These are phyloP conservation scores for Aotus griseimembra DNA, from an alignment of 2,797 vertebrate genomes.

Conservation along the genomic window DNA sequence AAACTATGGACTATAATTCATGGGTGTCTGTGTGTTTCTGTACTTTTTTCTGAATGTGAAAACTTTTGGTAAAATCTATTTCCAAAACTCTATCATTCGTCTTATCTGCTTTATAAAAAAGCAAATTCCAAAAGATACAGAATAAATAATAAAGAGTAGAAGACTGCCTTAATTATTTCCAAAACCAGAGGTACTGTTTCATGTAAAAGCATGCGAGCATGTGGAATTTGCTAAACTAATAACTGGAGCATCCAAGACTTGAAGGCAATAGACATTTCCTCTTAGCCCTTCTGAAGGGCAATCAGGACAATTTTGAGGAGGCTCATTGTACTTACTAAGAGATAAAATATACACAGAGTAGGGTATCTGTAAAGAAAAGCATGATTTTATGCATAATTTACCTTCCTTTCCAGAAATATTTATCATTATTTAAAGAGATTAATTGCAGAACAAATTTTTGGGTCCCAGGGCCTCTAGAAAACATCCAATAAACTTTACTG, in stretches of 20 bases:
- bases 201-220: neutral
- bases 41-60: neutral
- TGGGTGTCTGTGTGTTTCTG: neutral
- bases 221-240: neutral
- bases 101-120: neutral
- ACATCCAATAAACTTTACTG: neutral
- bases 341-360: neutral
- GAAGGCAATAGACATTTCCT: neutral
- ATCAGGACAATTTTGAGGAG: neutral
- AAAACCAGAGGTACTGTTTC: neutral
- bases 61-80: neutral
- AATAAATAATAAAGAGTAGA: neutral
- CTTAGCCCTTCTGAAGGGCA: neutral
- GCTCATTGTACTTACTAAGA: neutral
- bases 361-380: neutral
- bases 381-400: slow-evolving; percentile 27
- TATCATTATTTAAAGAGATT: slow-evolving; percentile 6
- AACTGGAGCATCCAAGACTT: neutral
- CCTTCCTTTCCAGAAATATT: neutral
- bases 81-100: neutral
- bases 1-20: neutral
- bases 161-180: neutral
- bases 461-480: neutral
- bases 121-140: neutral
- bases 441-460: neutral